phyloP scores from a whole-genome alignment of 2,888 invertebrate genomes.

The Polydrusus pterygomalis region DNA sequence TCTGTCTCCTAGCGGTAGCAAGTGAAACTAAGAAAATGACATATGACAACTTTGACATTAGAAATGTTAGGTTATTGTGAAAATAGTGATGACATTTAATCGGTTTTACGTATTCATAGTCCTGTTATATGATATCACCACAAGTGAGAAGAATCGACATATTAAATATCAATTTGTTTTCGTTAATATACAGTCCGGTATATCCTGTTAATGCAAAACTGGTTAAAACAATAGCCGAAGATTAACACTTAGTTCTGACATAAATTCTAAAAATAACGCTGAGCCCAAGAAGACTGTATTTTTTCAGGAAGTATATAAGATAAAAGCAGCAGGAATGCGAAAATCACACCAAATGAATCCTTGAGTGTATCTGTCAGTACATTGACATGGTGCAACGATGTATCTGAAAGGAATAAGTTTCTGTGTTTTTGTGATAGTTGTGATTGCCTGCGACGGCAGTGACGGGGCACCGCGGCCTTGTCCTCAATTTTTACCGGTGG shows the following conservation, averaged over 20 bases:
- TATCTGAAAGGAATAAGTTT: conserved; percentile 3
- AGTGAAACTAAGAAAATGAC: too few species aligned
- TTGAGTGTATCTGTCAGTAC: conserved; percentile 24
- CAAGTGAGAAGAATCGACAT: background rate
- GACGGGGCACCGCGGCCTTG: conserved; percentile 33
- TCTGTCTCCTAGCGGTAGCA: too few species aligned
- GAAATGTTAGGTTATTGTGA: too few species aligned
- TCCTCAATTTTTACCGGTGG: conserved; percentile 53
- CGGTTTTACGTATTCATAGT: too few species aligned
- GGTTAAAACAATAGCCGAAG: conserved; percentile 15
- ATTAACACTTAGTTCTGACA: conserved; percentile 40
- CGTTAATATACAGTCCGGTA: background rate
- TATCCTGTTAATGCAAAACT: conserved; percentile 37
- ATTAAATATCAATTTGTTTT: too few species aligned
- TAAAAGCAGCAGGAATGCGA: conserved; percentile 38
- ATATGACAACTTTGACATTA: too few species aligned
- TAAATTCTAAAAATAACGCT: conserved; percentile 55
- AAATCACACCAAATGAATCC: conserved; percentile 31
- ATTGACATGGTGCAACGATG: conserved; percentile 32
- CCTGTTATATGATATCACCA: too few species aligned
- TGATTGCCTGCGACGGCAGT: conserved; percentile 21
- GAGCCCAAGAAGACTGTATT: conserved; percentile 32
- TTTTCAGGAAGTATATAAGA: conserved; percentile 54
- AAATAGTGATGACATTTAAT: too few species aligned
- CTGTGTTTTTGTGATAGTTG: conserved; percentile 22